phyloP scores from a whole-genome alignment of 2,113 vertebrate species.

The Pangasianodon hypophthalmus region DNA sequence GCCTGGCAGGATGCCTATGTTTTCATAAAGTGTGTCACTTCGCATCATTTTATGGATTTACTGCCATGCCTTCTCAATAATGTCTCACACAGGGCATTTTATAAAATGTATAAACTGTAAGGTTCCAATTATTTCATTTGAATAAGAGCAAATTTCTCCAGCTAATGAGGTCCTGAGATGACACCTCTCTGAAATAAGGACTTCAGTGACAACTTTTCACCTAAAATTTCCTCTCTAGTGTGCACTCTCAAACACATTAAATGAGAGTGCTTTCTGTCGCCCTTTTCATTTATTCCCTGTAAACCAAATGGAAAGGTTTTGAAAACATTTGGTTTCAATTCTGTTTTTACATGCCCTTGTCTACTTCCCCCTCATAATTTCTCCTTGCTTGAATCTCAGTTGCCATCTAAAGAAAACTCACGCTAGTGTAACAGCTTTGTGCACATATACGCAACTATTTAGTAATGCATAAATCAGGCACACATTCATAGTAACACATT shows the following conservation, averaged over 20 bases:
- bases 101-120: background rate
- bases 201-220: background rate
- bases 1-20: background rate
- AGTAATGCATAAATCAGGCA: conserved; percentile 12
- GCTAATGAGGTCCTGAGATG: conserved; percentile 1
- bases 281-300: background rate
- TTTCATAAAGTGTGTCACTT: background rate
- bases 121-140: conserved; percentile 15
- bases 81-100: background rate
- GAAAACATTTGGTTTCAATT: background rate
- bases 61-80: background rate
- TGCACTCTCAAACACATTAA: conserved; percentile 12
- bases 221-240: conserved; percentile 2
- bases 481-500: background rate
- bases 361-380: background rate
- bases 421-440: background rate
- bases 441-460: conserved; percentile 8
- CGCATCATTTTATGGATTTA: conserved; percentile 1
- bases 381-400: background rate
- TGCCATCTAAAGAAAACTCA: background rate
- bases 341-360: background rate
- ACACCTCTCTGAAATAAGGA: background rate
- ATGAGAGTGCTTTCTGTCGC: background rate
- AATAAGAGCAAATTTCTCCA: background rate
- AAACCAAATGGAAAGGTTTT: background rate